phyloP scores from a whole-genome alignment of 2,113 vertebrate genomes.

The Corapipo altera region DNA sequence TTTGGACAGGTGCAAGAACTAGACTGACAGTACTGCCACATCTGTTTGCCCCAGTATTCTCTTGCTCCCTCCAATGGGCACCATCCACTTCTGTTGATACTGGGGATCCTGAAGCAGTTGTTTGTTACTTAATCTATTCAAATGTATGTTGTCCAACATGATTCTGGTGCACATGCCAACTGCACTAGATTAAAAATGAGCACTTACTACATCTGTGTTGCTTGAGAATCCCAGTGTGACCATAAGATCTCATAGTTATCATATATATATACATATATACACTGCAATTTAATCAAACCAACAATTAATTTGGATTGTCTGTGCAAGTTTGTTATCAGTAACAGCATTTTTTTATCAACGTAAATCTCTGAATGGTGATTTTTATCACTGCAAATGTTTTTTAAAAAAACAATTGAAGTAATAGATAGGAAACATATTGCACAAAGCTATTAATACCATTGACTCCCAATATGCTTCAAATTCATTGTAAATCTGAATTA shows the following conservation, averaged over 20 bases:
- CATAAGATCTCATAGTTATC: background rate
- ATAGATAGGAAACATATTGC: background rate
- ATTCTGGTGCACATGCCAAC: background rate
- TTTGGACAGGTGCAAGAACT: background rate
- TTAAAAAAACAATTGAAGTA: background rate
- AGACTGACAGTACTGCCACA: background rate
- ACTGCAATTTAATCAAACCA: constrained; percentile 22
- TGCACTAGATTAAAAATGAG: background rate
- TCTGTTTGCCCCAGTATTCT: background rate
- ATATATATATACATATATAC: background rate
- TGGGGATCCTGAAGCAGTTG: background rate
- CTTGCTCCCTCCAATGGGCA: background rate
- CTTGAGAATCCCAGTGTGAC: background rate
- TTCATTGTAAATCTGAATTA: background rate
- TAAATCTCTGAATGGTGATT: constrained; percentile 17
- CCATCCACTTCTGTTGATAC: background rate
- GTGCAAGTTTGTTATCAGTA: background rate
- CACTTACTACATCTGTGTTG: background rate
- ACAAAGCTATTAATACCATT: background rate
- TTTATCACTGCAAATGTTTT: constrained; percentile 1
- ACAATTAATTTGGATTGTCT: constrained; percentile 20
- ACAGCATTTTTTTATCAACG: background rate
- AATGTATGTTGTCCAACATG: background rate
- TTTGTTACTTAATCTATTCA: background rate
- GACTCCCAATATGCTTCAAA: background rate